phyloP scores from a whole-genome alignment of 2,113 vertebrate species.

The Takifugu flavidus region DNA sequence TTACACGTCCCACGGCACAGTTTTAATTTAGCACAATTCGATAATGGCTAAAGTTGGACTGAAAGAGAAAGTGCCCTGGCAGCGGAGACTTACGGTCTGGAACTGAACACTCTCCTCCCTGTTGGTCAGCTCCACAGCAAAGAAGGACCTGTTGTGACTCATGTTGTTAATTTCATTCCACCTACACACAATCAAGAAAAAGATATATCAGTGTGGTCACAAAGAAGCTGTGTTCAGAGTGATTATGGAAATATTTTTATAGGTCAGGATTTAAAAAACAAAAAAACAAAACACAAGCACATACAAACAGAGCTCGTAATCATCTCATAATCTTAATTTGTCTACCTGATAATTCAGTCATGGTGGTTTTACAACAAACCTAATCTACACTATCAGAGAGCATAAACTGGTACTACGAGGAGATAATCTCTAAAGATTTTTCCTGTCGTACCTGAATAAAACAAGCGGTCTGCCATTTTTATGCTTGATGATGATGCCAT shows the following conservation, averaged over 20 bases:
- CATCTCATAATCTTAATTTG: constrained; percentile 9
- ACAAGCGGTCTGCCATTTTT: constrained; percentile 88
- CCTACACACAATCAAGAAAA: constrained; percentile 71
- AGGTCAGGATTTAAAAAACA: not conserved
- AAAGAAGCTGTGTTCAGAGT: constrained; percentile 20
- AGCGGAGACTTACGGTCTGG: constrained; percentile 87
- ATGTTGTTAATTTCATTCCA: constrained; percentile 98
- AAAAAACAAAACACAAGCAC: constrained; percentile 4
- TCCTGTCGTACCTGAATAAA: constrained; percentile 81
- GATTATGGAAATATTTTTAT: constrained; percentile 3
- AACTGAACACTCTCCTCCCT: constrained; percentile 98
- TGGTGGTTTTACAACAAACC: not conserved
- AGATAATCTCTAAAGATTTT: constrained; percentile 3
- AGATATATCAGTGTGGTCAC: constrained; percentile 27
- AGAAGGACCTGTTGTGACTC: constrained; percentile 98
- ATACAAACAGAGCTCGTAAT: not conserved
- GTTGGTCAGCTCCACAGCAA: constrained; percentile 88
- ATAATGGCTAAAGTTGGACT: constrained; percentile 13
- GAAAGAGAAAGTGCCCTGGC: constrained; percentile 4
- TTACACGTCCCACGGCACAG: constrained; percentile 8
- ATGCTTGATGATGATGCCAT: constrained; percentile 94
- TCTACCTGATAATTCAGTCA: not conserved
- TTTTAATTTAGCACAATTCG: constrained; percentile 30
- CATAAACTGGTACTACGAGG: constrained; percentile 2
- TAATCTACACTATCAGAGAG: not conserved